phyloP scores from a whole-genome alignment of 2,113 vertebrate genomes.

The Maccullochella peelii region DNA sequence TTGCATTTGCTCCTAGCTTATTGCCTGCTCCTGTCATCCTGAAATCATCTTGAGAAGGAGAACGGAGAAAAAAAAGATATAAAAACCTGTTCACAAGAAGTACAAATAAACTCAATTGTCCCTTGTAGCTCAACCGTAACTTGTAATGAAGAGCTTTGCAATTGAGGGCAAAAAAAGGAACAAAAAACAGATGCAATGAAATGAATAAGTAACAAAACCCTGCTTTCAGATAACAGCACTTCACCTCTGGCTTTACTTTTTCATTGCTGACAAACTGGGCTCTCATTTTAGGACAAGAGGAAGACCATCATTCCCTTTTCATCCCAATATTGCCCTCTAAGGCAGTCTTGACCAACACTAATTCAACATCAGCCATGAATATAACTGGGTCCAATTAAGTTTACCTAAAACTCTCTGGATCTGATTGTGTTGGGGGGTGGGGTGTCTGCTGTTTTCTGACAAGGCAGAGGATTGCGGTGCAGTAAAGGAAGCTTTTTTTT shows the following conservation, averaged over 20 bases:
- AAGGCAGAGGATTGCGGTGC: conserved; percentile 64
- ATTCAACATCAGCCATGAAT: conserved; percentile 41
- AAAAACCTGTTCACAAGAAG: conserved; percentile 33
- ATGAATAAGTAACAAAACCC: conserved; percentile 56
- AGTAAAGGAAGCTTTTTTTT: conserved; percentile 50
- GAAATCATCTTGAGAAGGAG: conserved; percentile 38
- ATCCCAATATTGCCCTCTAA: conserved; percentile 19
- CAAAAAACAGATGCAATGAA: conserved; percentile 50
- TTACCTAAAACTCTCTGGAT: conserved; percentile 32
- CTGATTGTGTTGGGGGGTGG: conserved; percentile 26
- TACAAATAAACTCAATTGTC: conserved; percentile 43
- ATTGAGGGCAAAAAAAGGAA: conserved; percentile 20
- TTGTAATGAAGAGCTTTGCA: conserved; percentile 51
- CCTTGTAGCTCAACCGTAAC: conserved; percentile 19
- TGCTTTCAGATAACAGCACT: conserved; percentile 69
- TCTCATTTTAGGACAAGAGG: conserved; percentile 35
- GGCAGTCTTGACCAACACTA: conserved; percentile 10
- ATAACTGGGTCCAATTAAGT: conserved; percentile 19
- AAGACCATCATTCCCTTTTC: conserved; percentile 32
- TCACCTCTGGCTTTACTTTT: conserved; percentile 59
- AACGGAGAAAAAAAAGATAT: neutral
- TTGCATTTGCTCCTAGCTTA: conserved; percentile 69
- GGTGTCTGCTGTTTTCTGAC: conserved; percentile 57
- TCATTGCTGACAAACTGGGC: conserved; percentile 41
- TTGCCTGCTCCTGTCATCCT: conserved; percentile 56